phyloP scores from a whole-genome alignment of 2,113 vertebrate genomes.

The Megaceryle maxima region DNA sequence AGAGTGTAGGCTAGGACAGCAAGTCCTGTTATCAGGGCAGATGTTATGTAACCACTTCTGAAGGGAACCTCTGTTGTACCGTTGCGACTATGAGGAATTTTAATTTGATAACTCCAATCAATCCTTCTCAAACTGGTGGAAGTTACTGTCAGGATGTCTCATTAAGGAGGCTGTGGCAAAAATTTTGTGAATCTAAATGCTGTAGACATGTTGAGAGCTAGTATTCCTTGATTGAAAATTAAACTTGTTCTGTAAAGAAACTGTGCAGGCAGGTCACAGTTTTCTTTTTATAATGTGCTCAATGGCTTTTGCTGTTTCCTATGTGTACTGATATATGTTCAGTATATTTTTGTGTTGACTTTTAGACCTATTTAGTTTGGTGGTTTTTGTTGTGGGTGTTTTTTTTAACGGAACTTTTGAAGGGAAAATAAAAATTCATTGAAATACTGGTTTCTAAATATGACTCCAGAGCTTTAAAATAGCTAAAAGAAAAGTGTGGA shows the following conservation, averaged over 20 bases:
- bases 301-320: neutral
- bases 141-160: neutral
- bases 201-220: neutral
- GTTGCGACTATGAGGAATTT: neutral
- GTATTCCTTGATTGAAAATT: neutral
- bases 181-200: neutral
- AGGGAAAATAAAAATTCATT: neutral
- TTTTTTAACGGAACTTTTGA: neutral
- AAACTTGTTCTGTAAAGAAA: neutral
- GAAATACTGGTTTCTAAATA: neutral
- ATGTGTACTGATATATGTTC: neutral
- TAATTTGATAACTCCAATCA: neutral
- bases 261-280: neutral
- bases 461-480: neutral
- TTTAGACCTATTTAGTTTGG: neutral
- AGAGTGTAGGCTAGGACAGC: neutral
- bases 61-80: neutral
- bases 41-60: neutral
- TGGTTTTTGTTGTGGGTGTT: neutral
- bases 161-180: neutral
- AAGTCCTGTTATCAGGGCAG: neutral
- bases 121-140: neutral
- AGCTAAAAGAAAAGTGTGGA: neutral
- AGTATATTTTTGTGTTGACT: neutral
- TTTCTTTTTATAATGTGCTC: neutral